Evolutionary conservation across 2,113 vertebrate species (phyloP).

Genomic region (Lutjanus erythropterus): DNA sequence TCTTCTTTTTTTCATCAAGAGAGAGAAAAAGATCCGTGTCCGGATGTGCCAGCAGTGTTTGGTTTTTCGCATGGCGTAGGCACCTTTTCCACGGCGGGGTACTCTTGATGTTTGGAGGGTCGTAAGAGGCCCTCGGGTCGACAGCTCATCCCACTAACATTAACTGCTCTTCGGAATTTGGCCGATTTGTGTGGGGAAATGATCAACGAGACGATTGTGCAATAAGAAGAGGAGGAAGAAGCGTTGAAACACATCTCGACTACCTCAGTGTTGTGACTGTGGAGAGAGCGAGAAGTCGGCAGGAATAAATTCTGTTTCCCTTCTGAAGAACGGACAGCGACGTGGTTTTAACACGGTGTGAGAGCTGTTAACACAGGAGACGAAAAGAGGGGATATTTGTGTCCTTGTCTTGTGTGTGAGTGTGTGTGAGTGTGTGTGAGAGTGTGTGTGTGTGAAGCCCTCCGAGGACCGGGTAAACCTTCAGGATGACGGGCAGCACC

Average conservation of each 20-base stretch:
- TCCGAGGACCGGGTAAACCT: constrained; percentile 57
- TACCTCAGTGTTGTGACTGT: constrained; percentile 57
- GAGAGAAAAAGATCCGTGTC: constrained; percentile 56
- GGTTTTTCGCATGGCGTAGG: constrained; percentile 82
- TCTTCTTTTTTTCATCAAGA: constrained; percentile 7
- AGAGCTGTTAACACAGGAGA: background rate
- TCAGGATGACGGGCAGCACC: constrained; percentile 83
- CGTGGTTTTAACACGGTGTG: background rate
- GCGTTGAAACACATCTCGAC: constrained; percentile 54
- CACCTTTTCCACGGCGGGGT: constrained; percentile 69
- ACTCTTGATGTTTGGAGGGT: constrained; percentile 72
- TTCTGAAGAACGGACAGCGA: constrained; percentile 10
- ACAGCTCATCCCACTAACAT: constrained; percentile 29
- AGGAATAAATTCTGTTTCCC: constrained; percentile 33
- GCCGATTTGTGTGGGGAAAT: constrained; percentile 38
- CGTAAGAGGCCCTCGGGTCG: constrained; percentile 72
- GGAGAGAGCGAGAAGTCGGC: constrained; percentile 46
- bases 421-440: constrained; percentile 3
- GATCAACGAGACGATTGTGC: constrained; percentile 71
- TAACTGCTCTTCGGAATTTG: constrained; percentile 3
- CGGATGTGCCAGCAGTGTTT: constrained; percentile 73
- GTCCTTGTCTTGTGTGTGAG: constrained; percentile 5
- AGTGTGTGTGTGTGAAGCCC: constrained; percentile 47
- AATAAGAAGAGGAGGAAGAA: constrained; percentile 71
- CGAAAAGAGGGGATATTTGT: constrained; percentile 30